phyloP scores from a whole-genome alignment of 1,140 invertebrate species.

The Heliothis virescens region DNA sequence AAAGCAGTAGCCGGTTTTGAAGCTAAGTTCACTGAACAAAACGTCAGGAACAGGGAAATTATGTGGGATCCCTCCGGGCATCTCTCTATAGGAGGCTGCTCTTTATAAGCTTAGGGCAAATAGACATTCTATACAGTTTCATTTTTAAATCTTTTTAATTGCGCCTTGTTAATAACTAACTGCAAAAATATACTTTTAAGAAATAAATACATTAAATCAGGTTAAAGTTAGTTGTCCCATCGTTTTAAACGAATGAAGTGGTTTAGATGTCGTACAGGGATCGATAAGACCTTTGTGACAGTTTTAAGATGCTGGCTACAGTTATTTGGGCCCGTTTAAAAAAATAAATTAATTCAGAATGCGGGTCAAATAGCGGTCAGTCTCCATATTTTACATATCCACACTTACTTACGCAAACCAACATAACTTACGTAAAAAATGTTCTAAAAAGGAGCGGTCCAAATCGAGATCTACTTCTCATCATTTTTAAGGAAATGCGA shows the following conservation, averaged over 20 bases:
- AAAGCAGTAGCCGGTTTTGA: background rate
- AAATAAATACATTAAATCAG: no score
- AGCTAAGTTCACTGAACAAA: slow-evolving; percentile 25
- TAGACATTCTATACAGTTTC: background rate
- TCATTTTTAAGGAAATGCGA: slow-evolving; percentile 9
- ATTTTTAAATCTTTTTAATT: background rate
- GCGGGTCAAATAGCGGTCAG: no score
- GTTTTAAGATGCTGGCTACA: no score
- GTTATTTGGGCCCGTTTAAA: no score
- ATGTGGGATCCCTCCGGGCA: background rate
- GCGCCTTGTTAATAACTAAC: background rate
- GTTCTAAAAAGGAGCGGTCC: background rate
- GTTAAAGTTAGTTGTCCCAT: no score
- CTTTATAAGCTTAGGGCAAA: no score
- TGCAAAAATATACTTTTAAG: background rate
- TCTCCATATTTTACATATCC: no score
- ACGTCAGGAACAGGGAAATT: slow-evolving; percentile 18
- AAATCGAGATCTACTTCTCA: background rate
- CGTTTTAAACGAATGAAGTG: no score
- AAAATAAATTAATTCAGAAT: no score
- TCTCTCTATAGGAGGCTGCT: background rate
- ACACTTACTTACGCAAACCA: background rate
- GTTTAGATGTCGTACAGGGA: no score
- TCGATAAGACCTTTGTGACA: no score
- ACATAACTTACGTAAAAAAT: background rate